Conservation (phyloP, 2,113 vertebrate species). For the Halichoeres trimaculatus region DNA sequence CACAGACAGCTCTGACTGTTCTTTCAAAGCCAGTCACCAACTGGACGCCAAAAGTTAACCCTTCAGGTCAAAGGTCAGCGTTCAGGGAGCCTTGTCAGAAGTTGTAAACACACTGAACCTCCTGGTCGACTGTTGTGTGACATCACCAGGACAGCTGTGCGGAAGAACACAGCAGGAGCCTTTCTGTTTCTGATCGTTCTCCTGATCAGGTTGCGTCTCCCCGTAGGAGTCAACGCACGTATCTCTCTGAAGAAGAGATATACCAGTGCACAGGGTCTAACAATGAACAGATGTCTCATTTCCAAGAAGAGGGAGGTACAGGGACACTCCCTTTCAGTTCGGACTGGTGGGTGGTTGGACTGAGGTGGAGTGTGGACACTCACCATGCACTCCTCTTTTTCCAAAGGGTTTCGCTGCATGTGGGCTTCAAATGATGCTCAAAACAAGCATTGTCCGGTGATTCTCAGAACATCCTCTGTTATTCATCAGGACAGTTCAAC, state of each 20-base stretch:
- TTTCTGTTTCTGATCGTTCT: slow-evolving; percentile 42
- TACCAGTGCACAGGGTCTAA: slow-evolving; percentile 59
- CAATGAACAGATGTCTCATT: slow-evolving; percentile 79
- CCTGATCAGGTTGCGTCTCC: slow-evolving; percentile 65
- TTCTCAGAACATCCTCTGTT: neutral
- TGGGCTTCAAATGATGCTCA: slow-evolving; percentile 8
- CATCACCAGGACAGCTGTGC: slow-evolving; percentile 76
- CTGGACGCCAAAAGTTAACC: slow-evolving; percentile 25
- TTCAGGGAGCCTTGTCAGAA: slow-evolving; percentile 38
- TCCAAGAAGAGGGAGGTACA: slow-evolving; percentile 49
- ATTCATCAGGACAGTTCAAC: neutral
- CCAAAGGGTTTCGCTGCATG: neutral
- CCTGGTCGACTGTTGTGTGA: slow-evolving; percentile 68
- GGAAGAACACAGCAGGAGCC: slow-evolving; percentile 44
- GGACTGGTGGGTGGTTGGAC: slow-evolving; percentile 27
- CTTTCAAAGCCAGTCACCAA: slow-evolving; percentile 33
- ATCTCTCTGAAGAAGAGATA: slow-evolving; percentile 66
- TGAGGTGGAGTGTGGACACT: slow-evolving; percentile 12
- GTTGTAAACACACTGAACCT: slow-evolving; percentile 71
- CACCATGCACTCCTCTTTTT: slow-evolving; percentile 1
- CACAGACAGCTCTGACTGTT: slow-evolving; percentile 12
- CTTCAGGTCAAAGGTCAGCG: slow-evolving; percentile 46
- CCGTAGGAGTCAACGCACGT: slow-evolving; percentile 59
- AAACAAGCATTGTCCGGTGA: neutral
- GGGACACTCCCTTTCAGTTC: slow-evolving; percentile 41